phyloP scores from a whole-genome alignment of 1,140 invertebrate genomes.

The Orius insidiosus region DNA sequence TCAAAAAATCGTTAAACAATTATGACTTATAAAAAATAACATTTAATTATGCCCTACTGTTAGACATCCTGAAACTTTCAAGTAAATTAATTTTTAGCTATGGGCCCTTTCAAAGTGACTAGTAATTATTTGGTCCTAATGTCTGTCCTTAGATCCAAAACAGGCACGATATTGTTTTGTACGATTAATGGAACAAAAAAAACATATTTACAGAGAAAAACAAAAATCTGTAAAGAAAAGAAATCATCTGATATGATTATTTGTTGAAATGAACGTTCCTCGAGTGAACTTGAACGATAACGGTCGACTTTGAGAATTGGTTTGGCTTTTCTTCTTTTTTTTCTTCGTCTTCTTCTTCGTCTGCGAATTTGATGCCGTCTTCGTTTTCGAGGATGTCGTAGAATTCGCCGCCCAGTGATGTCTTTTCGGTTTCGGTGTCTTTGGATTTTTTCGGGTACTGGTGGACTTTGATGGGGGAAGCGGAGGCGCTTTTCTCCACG shows the following conservation, averaged over 20 bases:
- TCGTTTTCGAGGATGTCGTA: slow-evolving; percentile 27
- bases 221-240: no score
- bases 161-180: no score
- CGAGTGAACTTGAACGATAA: slow-evolving; percentile 9
- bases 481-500: slow-evolving; percentile 19
- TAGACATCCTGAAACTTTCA: no score
- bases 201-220: no score
- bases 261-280: slow-evolving; percentile 10
- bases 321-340: not conserved
- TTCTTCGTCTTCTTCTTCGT: slow-evolving; percentile 31
- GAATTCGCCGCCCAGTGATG: slow-evolving; percentile 23
- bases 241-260: not conserved
- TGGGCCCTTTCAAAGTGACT: no score
- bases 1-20: no score
- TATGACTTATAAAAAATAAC: no score
- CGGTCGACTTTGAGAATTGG: slow-evolving; percentile 4
- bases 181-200: no score
- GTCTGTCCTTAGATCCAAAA: no score
- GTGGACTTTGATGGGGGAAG: slow-evolving; percentile 24
- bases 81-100: no score
- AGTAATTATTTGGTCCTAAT: no score
- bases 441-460: slow-evolving; percentile 18
- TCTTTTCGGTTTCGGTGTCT: slow-evolving; percentile 25
- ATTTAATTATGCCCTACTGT: no score
- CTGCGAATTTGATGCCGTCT: slow-evolving; percentile 31